Evolutionary conservation across 2,797 vertebrate genomes (phyloP).

Genomic region (Chloroceryle inda): DNA sequence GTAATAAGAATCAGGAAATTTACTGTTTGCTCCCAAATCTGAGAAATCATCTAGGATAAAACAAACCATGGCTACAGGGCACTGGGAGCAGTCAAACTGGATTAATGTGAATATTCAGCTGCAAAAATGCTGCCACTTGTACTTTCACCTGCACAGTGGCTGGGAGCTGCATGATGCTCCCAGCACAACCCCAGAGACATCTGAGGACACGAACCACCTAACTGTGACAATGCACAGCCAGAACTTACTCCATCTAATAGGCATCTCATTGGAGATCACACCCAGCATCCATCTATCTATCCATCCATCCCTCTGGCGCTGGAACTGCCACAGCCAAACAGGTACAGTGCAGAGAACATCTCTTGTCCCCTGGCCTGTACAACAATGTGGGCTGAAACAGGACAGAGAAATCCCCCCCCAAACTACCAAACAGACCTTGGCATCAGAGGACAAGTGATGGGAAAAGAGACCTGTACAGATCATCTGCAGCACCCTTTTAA

Average conservation of each 20-base stretch:
- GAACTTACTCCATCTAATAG: neutral
- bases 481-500: neutral
- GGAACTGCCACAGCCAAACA: neutral
- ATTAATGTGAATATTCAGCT: neutral
- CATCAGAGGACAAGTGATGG: neutral
- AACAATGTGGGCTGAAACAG: accelerated
- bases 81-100: neutral
- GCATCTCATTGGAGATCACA: neutral
- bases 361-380: neutral
- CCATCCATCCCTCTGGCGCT: neutral
- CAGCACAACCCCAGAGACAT: neutral
- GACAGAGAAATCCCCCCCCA: neutral
- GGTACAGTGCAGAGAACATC: accelerated
- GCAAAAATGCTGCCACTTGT: neutral
- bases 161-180: neutral
- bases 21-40: neutral
- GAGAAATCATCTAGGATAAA: neutral
- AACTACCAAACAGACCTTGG: neutral
- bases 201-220: neutral
- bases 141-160: neutral
- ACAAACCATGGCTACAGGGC: neutral
- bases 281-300: neutral
- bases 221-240: neutral
- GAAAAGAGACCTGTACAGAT: accelerated
- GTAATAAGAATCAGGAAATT: neutral